Conservation (phyloP, 2,888 invertebrate species). For the Troides aeacus region DNA sequence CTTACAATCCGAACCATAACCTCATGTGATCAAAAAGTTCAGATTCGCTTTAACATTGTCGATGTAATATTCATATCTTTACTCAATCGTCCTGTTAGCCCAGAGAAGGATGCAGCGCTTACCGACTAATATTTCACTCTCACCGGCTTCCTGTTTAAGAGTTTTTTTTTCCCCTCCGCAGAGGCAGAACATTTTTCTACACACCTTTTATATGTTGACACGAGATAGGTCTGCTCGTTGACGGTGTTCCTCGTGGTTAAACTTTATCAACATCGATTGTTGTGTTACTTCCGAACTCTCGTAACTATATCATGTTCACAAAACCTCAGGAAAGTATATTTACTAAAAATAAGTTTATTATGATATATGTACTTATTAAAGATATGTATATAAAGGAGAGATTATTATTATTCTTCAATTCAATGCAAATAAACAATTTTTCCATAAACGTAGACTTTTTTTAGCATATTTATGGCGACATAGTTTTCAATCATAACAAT, state of each 20-base stretch:
- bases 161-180: constrained; percentile 16
- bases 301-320: too few species aligned
- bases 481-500: too few species aligned
- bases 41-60: not conserved
- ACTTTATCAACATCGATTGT: constrained; percentile 16
- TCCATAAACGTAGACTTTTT: too few species aligned
- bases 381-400: too few species aligned
- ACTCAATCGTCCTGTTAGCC: not conserved
- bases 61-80: constrained; percentile 1
- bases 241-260: constrained; percentile 19
- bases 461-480: too few species aligned
- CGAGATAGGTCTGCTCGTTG: constrained; percentile 23
- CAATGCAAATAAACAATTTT: too few species aligned
- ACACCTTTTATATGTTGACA: constrained; percentile 28
- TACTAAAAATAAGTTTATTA: too few species aligned
- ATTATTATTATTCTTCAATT: too few species aligned
- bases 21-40: too few species aligned
- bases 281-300: not conserved
- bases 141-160: constrained; percentile 19
- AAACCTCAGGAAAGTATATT: too few species aligned
- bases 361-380: too few species aligned
- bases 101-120: constrained; percentile 10
- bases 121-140: constrained; percentile 23
- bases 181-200: constrained; percentile 21
- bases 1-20: too few species aligned